Evolutionary conservation across 1,140 invertebrate species (phyloP).

Genomic region (Drosophila mojavensis): DNA sequence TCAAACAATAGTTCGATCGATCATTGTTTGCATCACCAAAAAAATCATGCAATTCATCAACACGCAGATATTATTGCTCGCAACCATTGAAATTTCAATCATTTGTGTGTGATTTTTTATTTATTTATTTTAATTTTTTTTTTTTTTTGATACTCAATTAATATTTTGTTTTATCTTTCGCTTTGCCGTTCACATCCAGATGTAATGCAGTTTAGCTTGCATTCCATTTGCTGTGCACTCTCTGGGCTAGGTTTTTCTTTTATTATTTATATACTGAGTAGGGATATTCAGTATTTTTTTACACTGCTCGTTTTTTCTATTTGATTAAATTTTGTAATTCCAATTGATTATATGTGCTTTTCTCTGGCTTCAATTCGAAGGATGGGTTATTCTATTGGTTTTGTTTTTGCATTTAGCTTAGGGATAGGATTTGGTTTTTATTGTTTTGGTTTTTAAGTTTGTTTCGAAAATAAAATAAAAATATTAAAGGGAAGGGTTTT

Average conservation of each 20-base stretch:
- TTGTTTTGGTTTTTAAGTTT: constrained; percentile 9
- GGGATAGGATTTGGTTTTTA: constrained; percentile 26
- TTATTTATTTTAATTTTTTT: no score
- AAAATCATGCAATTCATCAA: constrained; percentile 83
- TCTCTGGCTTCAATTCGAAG: constrained; percentile 41
- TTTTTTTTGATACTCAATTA: constrained; percentile 39
- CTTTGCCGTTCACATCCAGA: constrained; percentile 35
- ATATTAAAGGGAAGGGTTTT: constrained; percentile 33
- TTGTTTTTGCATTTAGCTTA: constrained; percentile 58
- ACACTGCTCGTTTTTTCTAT: constrained; percentile 23
- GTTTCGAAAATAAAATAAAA: constrained; percentile 21
- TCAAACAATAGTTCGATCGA: constrained; percentile 77
- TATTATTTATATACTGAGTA: constrained; percentile 12
- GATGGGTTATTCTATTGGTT: constrained; percentile 83
- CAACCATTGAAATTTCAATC: constrained; percentile 75
- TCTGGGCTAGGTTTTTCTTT: constrained; percentile 62
- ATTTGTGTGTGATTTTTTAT: constrained; percentile 2
- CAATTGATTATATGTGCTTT: constrained; percentile 47
- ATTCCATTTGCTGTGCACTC: constrained; percentile 50
- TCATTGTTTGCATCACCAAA: constrained; percentile 82
- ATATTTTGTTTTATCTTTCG: constrained; percentile 12
- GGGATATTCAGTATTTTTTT: constrained; percentile 12
- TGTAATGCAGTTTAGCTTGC: constrained; percentile 35
- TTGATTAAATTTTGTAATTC: constrained; percentile 67
- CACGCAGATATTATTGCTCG: constrained; percentile 84